Percentiles rank a stretch among this genome's conserved stretches.
Conservation (phyloP, 2,113 vertebrate genomes). For the Sorex fumeus region DNA sequence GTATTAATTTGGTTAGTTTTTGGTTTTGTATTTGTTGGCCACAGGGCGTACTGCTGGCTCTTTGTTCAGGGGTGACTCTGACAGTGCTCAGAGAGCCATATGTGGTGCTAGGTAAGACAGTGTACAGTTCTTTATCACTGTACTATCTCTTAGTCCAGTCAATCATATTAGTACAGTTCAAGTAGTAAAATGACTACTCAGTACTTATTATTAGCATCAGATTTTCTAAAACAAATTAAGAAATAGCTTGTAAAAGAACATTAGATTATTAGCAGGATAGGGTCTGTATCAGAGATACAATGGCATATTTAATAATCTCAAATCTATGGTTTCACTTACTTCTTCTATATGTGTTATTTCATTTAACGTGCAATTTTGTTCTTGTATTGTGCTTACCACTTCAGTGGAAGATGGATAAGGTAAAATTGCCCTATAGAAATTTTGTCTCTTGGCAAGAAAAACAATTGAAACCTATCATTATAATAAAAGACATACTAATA, state of each 20-base stretch:
- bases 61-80: no score
- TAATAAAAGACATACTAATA: constrained; percentile 41
- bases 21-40: not conserved
- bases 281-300: not conserved
- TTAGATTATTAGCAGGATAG: no score
- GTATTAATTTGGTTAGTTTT: not conserved
- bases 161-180: no score
- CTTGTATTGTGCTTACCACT: not conserved
- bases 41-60: not conserved
- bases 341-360: constrained; percentile 40
- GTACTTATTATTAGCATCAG: no score
- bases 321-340: constrained; percentile 6
- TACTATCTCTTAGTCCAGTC: no score
- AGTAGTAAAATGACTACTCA: no score
- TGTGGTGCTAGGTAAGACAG: no score
- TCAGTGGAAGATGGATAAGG: constrained; percentile 5
- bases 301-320: constrained; percentile 27
- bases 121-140: no score
- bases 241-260: no score
- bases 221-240: no score
- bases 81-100: no score
- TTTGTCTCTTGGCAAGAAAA: not conserved
- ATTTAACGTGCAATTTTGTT: not conserved
- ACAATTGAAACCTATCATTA: not conserved
- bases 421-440: not conserved